phyloP scores from a whole-genome alignment of 2,888 invertebrate genomes.

The Rhimphoctona megacephalus region DNA sequence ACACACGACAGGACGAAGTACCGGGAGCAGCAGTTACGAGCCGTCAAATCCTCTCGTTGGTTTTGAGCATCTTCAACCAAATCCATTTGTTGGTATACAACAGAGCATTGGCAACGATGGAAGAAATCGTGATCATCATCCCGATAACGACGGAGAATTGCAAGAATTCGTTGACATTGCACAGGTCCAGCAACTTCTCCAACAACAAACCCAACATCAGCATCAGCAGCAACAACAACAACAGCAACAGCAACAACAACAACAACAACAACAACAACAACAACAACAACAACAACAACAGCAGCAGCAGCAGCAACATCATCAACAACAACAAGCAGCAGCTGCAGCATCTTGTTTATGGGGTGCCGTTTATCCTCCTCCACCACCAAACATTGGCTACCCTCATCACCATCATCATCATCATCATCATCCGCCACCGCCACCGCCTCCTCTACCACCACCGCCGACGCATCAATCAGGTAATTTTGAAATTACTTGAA shows the following conservation, averaged over 20 bases:
- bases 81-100: slow-evolving; percentile 77
- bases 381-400: slow-evolving; percentile 78
- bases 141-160: slow-evolving; percentile 82
- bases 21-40: slow-evolving; percentile 79
- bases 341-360: slow-evolving; percentile 75
- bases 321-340: slow-evolving; percentile 74
- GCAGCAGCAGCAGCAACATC: slow-evolving; percentile 86
- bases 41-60: slow-evolving; percentile 81
- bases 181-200: slow-evolving; percentile 91
- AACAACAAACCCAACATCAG: slow-evolving; percentile 86
- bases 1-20: slow-evolving; percentile 83
- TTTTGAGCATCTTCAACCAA: slow-evolving; percentile 84
- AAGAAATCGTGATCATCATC: slow-evolving; percentile 76
- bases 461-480: slow-evolving; percentile 77
- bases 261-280: slow-evolving; percentile 70
- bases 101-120: slow-evolving; percentile 76
- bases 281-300: slow-evolving; percentile 87
- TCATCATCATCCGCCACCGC: slow-evolving; percentile 77
- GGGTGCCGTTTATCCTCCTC: slow-evolving; percentile 81
- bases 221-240: slow-evolving; percentile 74
- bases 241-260: slow-evolving; percentile 71
- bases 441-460: slow-evolving; percentile 65
- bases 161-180: slow-evolving; percentile 93
- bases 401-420: slow-evolving; percentile 80
- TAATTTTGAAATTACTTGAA: slow-evolving; percentile 65